Conservation (phyloP, 1,140 invertebrate species). For the Diachasma alloeum region DNA sequence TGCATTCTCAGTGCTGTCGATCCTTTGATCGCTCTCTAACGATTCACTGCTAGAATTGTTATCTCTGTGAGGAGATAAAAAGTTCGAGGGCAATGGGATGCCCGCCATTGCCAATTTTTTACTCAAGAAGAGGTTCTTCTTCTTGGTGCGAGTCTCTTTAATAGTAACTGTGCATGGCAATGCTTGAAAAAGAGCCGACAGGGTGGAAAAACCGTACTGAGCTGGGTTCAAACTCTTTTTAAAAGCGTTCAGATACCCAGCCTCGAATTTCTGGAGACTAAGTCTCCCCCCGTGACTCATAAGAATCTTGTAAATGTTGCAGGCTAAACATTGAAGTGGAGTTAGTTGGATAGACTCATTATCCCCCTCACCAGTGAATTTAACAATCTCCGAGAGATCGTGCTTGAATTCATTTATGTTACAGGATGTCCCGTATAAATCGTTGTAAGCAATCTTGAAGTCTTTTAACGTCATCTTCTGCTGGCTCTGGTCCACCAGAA, state of each 20-base stretch:
- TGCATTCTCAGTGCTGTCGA: conserved; percentile 34
- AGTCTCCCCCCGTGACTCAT: conserved; percentile 66
- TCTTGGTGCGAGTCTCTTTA: conserved; percentile 56
- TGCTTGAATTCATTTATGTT: conserved; percentile 63
- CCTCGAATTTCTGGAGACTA: conserved; percentile 67
- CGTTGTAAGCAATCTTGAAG: conserved; percentile 62
- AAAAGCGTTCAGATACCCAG: conserved; percentile 66
- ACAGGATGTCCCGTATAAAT: conserved; percentile 62
- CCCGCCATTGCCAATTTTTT: conserved; percentile 57
- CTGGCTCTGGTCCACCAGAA: conserved; percentile 68
- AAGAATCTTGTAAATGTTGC: conserved; percentile 68
- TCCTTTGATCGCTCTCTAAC: conserved; percentile 49
- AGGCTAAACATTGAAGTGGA: conserved; percentile 68
- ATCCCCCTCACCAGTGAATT: conserved; percentile 39
- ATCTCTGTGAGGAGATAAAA: conserved; percentile 45
- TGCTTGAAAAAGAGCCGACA: conserved; percentile 65
- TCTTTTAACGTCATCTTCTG: conserved; percentile 63
- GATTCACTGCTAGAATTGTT: conserved; percentile 60
- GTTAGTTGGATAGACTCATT: conserved; percentile 65
- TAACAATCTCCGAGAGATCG: conserved; percentile 63
- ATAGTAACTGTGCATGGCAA: conserved; percentile 68
- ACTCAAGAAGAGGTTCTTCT: conserved; percentile 59
- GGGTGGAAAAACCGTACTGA: conserved; percentile 67
- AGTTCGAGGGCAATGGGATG: conserved; percentile 46
- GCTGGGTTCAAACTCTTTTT: conserved; percentile 67